Conservation (phyloP, 2,113 vertebrate species). For the Coregonus clupeaformis region DNA sequence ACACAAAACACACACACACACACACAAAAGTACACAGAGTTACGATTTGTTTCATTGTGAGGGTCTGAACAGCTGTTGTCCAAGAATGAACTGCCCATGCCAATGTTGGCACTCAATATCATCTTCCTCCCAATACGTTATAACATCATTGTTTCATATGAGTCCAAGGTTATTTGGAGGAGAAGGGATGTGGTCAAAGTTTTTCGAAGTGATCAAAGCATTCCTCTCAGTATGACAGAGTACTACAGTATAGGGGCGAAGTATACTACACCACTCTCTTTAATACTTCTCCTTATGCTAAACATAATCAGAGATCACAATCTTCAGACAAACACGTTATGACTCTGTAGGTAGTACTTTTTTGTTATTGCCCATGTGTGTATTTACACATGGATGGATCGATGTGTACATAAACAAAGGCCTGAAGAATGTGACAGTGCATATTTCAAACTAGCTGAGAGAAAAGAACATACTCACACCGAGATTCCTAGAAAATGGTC, state of each 20-base stretch:
- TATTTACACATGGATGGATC: no score
- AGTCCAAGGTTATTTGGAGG: constrained; percentile 57
- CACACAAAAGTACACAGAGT: constrained; percentile 7
- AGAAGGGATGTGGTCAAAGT: constrained; percentile 42
- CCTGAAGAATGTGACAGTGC: no score
- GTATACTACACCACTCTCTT: no score
- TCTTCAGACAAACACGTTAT: no score
- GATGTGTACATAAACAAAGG: no score
- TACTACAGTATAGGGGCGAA: neutral
- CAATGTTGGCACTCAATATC: constrained; percentile 63
- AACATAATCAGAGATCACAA: no score
- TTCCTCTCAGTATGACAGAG: neutral
- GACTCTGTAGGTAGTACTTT: neutral
- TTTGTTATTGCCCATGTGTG: constrained; percentile 9
- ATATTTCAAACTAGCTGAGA: no score
- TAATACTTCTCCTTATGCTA: no score
- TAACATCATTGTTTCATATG: constrained; percentile 67
- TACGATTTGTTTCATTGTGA: constrained; percentile 34
- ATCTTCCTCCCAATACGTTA: constrained; percentile 65
- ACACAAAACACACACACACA: constrained; percentile 19
- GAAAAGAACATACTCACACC: no score
- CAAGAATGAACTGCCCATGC: constrained; percentile 56
- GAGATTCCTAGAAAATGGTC: no score
- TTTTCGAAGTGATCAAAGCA: constrained; percentile 28
- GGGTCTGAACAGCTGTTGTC: constrained; percentile 65